Evolutionary conservation across 2,888 invertebrate species (phyloP).

Genomic region (Drosophila meridiana): DNA sequence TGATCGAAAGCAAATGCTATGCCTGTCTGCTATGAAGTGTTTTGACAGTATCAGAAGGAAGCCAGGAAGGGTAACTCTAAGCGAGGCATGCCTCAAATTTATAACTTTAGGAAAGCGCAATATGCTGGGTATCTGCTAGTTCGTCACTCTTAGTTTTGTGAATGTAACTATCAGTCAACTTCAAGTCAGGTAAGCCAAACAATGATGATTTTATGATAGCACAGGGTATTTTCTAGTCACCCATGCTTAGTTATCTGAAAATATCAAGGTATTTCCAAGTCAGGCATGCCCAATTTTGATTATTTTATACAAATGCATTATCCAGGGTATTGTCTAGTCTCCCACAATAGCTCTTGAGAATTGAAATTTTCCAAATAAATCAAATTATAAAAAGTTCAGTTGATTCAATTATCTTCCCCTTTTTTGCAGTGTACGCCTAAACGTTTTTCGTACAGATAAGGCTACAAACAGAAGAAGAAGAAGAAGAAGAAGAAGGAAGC

Average conservation of each 20-base stretch:
- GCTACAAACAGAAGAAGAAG: not conserved
- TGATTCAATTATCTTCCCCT: no score
- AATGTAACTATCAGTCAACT: no score
- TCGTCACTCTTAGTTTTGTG: no score
- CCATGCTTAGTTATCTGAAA: not conserved
- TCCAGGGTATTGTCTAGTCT: not conserved
- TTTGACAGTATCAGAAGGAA: not conserved
- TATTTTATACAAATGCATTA: not conserved
- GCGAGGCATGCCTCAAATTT: no score
- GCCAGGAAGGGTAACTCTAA: no score
- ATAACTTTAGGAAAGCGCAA: no score
- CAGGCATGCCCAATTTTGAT: not conserved
- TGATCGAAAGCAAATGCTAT: not conserved
- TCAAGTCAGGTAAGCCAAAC: no score
- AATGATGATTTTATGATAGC: no score
- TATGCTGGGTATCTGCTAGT: no score
- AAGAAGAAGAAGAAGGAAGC: not conserved
- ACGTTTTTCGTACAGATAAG: constrained; percentile 4
- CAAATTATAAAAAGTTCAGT: not conserved
- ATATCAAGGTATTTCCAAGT: not conserved
- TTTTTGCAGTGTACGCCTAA: not conserved
- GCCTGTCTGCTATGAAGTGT: no score
- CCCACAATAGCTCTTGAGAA: not conserved
- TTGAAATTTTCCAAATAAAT: no score
- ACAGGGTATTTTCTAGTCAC: not conserved